Conservation (phyloP, 2,888 invertebrate genomes). For the Macropis europaea region DNA sequence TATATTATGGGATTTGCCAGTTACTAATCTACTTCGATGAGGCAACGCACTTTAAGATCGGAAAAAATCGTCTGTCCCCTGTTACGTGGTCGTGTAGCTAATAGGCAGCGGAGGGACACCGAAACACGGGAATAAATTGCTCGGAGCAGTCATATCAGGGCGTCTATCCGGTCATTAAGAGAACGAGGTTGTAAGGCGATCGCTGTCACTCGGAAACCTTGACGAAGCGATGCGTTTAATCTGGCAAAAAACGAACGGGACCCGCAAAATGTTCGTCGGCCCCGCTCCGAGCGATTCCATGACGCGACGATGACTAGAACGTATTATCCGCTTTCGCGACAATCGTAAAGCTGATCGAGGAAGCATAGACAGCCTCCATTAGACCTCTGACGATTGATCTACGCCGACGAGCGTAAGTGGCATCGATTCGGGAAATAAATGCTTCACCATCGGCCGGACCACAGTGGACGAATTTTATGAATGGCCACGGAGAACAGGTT, state of each 20-base stretch:
- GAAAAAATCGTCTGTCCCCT: slow-evolving; percentile 8
- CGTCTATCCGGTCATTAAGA: slow-evolving; percentile 22
- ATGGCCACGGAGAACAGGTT: slow-evolving; percentile 36
- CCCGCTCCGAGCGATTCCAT: background rate
- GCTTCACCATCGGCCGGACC: background rate
- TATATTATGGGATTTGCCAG: slow-evolving; percentile 6
- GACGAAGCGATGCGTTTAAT: slow-evolving; percentile 66
- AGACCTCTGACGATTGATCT: slow-evolving; percentile 13
- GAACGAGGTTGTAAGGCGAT: slow-evolving; percentile 34
- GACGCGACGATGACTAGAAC: background rate
- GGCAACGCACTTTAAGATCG: background rate
- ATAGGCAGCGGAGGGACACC: background rate
- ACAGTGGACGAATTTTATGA: slow-evolving; percentile 30
- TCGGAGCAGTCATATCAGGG: slow-evolving; percentile 10
- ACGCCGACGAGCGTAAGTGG: background rate
- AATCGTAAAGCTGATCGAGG: slow-evolving; percentile 8
- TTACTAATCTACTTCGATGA: slow-evolving; percentile 14
- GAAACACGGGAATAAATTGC: slow-evolving; percentile 4
- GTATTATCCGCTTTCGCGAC: background rate
- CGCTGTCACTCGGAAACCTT: slow-evolving; percentile 45
- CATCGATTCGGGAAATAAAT: background rate
- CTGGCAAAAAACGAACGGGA: slow-evolving; percentile 61
- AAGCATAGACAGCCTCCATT: background rate
- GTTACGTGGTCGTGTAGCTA: background rate
- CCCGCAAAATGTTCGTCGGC: slow-evolving; percentile 65